A percentile compares a stretch with the other conserved stretches of the same genome.
Evolutionary conservation across 2,888 invertebrate species (phyloP).

Genomic region (Melanchra persicariae): DNA sequence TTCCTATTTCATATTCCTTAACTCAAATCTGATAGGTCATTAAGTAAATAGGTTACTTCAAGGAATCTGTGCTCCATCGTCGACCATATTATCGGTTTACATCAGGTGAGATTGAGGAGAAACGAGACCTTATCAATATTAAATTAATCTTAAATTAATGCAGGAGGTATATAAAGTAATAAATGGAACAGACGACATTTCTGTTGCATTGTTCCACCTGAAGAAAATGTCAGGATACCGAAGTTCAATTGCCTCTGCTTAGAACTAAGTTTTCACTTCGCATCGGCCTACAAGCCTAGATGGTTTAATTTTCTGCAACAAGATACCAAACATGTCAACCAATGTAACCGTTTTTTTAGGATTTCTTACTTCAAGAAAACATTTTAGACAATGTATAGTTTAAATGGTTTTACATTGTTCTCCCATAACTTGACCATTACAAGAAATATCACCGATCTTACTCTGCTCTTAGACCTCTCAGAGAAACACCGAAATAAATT

Average conservation of each 20-base stretch:
- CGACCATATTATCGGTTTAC: too few relatives aligned
- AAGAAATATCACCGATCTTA: too few relatives aligned
- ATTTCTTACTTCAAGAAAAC: too few relatives aligned
- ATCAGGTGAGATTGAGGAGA: too few relatives aligned
- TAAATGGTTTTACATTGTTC: background rate
- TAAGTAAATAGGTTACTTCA: too few relatives aligned
- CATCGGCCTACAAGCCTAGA: constrained; percentile 20
- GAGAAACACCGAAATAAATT: too few relatives aligned
- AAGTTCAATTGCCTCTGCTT: constrained; percentile 30
- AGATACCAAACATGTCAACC: constrained; percentile 27
- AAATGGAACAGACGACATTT: background rate
- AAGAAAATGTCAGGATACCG: background rate
- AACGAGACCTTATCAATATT: too few relatives aligned
- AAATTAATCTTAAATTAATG: background rate
- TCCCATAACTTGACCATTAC: background rate
- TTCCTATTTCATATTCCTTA: too few relatives aligned
- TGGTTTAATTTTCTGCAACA: constrained; percentile 45
- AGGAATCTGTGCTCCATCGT: too few relatives aligned
- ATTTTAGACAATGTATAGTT: too few relatives aligned
- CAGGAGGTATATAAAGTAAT: background rate
- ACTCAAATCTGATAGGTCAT: too few relatives aligned
- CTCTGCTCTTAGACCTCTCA: too few relatives aligned
- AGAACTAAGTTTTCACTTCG: constrained; percentile 10
- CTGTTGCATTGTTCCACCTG: background rate
- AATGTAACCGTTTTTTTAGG: constrained; percentile 36